A percentile compares a stretch with the other conserved stretches of the same genome.
These are phyloP conservation scores for Mizuhopecten yessoensis DNA, from an alignment of 1,140 invertebrate genomes.

Conservation along the genomic window DNA sequence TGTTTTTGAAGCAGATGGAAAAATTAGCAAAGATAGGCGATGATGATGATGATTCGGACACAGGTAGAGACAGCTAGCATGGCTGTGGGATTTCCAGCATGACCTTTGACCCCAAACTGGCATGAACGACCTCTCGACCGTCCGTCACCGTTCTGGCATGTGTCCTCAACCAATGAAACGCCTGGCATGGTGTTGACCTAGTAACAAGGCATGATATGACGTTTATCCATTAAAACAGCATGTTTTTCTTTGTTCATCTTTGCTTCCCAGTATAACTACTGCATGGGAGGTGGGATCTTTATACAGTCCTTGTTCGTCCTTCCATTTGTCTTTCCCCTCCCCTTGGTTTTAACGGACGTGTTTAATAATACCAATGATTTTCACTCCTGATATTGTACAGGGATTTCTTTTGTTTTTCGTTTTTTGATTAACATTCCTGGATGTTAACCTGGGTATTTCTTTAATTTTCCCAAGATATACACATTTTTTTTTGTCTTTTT, in stretches of 20 bases:
- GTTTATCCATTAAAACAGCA: conserved; percentile 10
- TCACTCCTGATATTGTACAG: not conserved
- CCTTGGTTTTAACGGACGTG: not conserved
- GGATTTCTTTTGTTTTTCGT: not conserved
- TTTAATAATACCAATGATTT: not conserved
- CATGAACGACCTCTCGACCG: conserved; percentile 41
- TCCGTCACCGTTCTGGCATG: not conserved
- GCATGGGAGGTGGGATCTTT: not conserved
- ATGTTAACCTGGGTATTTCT: not conserved
- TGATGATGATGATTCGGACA: conserved; percentile 76
- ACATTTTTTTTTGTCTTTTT: not conserved
- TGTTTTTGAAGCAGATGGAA: conserved; percentile 77
- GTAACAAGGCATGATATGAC: not conserved
- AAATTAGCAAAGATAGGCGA: conserved; percentile 73
- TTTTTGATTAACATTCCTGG: no score
- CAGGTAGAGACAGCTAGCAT: conserved; percentile 21
- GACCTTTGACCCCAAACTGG: conserved; percentile 9
- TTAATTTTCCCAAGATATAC: not conserved
- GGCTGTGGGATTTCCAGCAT: conserved; percentile 45
- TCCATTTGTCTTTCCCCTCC: not conserved
- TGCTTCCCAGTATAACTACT: not conserved
- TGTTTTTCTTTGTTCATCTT: not conserved
- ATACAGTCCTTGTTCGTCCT: not conserved
- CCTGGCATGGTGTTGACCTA: not conserved
- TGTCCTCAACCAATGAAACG: not conserved